Evolutionary conservation across 2,797 vertebrate genomes (phyloP), one percentile per base, ranked within the genome.

Genomic region (Pygocentrus nattereri): DNA sequence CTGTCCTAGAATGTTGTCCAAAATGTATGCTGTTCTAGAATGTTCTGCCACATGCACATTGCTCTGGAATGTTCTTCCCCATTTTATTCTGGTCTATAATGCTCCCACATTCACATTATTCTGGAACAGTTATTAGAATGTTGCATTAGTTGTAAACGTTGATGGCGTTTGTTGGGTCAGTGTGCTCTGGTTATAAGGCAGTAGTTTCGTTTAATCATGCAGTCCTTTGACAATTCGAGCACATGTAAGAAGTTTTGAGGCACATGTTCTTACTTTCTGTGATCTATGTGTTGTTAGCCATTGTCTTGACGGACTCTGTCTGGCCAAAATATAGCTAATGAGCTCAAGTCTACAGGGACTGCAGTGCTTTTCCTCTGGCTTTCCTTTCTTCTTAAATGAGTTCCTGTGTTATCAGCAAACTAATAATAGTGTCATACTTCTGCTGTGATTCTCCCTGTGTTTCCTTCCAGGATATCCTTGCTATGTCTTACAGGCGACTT

Each of bases 381-480:
- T 59, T 25, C 38, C 11, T 19, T 59, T 38, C 27, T 34, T 64
- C 50, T 10, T 3, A 21, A 71, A 50, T 4, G 1, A 58, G 49
- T 34, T 78, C 73, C 85, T 88, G 84, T 90, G 83, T 92, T 92
- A 91, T 91, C 88, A 79, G 72, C 83, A 87, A 82, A 84, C 90
- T 94, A 91, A 94, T 94, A 92, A 94, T 94, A 94, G 92, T 86
- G 91, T 87, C 87, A 84, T 89, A 76, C 78, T 90, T 85, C 88
- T 78, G 80, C 88, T 88, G 83, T 83, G 83, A 88, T 85, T 82
- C 49, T 72, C 68, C 62, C 56, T 23, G 50, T 47, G 56, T 61
- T 93, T 94, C 91, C 91, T 93, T 91, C 89, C 90, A 89, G 85
- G 88, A 87, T 91, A 90, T 93, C 92, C 92, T 93, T 90, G 76